Evolutionary conservation across 2,888 invertebrate species (phyloP).

Genomic region (Plagodis dolabraria): DNA sequence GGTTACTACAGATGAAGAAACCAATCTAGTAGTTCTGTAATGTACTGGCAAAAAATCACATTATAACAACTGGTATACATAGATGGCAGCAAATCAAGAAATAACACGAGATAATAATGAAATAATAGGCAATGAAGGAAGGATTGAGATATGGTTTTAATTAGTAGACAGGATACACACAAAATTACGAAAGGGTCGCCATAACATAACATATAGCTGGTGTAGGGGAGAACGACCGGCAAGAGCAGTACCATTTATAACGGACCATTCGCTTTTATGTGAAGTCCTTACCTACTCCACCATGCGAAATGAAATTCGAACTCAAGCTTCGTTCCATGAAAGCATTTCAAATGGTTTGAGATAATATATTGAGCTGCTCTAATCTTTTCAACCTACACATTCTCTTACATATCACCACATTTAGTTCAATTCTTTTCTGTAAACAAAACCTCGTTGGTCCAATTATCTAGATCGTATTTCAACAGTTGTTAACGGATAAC

Average conservation of each 20-base stretch:
- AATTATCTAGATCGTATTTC: slow-evolving; percentile 38
- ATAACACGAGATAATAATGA: slow-evolving; percentile 9
- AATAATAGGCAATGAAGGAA: slow-evolving; percentile 17
- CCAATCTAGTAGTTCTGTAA: too few species aligned
- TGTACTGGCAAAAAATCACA: background rate
- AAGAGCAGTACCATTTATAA: slow-evolving; percentile 58
- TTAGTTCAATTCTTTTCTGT: slow-evolving; percentile 24
- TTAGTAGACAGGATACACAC: slow-evolving; percentile 22
- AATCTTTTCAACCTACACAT: slow-evolving; percentile 2
- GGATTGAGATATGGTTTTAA: slow-evolving; percentile 24
- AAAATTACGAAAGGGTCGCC: slow-evolving; percentile 17
- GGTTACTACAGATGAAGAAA: too few species aligned
- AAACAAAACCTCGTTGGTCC: slow-evolving; percentile 36
- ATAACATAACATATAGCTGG: slow-evolving; percentile 19
- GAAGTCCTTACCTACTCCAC: slow-evolving; percentile 31
- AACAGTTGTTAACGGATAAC: slow-evolving; percentile 37
- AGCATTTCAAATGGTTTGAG: slow-evolving; percentile 17
- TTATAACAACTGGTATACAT: background rate
- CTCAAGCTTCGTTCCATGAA: slow-evolving; percentile 16
- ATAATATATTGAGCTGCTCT: slow-evolving; percentile 15
- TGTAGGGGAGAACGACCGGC: slow-evolving; percentile 22
- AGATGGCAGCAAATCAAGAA: background rate
- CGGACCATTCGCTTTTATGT: slow-evolving; percentile 59
- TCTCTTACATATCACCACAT: slow-evolving; percentile 4
- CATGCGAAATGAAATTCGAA: slow-evolving; percentile 39